These are phyloP conservation scores for Trissolcus brochymenae DNA, from an alignment of 2,888 invertebrate species.

Conservation along the genomic window DNA sequence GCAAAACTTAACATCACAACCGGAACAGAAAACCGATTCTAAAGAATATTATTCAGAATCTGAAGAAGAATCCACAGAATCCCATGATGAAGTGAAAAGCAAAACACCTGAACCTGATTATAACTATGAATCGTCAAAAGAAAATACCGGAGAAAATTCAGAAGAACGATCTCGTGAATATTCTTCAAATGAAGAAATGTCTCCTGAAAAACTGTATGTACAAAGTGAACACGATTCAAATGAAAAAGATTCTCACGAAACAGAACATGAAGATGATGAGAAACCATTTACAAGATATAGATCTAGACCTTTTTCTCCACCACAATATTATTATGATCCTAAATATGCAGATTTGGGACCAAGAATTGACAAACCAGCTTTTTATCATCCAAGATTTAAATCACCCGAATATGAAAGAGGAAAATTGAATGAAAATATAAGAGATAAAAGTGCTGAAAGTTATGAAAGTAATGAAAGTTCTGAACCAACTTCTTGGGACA, in stretches of 20 bases:
- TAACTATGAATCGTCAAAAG: not conserved
- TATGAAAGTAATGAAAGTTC: conserved; percentile 44
- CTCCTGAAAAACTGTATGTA: not conserved
- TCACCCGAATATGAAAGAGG: conserved; percentile 56
- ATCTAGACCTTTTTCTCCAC: conserved; percentile 67
- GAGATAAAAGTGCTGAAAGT: conserved; percentile 44
- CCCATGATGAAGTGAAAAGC: not conserved
- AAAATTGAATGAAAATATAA: conserved; percentile 40
- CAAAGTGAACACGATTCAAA: not conserved
- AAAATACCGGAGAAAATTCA: not conserved
- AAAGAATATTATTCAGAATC: conserved; percentile 36
- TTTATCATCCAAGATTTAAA: conserved; percentile 68
- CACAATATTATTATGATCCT: conserved; percentile 68
- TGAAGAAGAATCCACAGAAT: conserved; percentile 32
- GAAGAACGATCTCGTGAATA: not conserved
- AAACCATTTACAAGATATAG: conserved; percentile 64
- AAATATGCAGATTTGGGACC: conserved; percentile 68
- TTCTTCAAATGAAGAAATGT: not conserved
- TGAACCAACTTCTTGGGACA: conserved; percentile 65
- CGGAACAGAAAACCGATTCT: not conserved
- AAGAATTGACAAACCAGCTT: conserved; percentile 68
- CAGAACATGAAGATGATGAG: conserved; percentile 56
- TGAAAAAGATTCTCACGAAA: conserved; percentile 44
- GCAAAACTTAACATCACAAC: conserved; percentile 7
- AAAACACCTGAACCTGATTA: not conserved